These are phyloP conservation scores for Pleuronectes platessa DNA, from an alignment of 2,113 vertebrate genomes.

Conservation along the genomic window DNA sequence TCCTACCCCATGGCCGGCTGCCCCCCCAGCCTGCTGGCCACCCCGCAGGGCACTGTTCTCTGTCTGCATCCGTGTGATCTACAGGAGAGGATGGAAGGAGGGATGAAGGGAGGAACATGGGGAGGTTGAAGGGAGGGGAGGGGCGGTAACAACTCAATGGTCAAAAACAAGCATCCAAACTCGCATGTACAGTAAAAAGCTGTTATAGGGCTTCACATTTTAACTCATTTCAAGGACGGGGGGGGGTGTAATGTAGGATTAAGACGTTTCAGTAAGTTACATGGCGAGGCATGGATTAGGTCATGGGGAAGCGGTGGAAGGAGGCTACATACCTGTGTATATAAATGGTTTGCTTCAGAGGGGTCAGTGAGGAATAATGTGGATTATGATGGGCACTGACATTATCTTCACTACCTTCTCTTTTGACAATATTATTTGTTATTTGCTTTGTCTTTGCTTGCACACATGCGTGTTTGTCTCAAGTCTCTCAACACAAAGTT, in stretches of 20 bases:
- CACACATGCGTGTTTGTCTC: conserved; percentile 15
- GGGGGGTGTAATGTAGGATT: conserved; percentile 8
- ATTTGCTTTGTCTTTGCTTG: background rate
- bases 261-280: conserved; percentile 25
- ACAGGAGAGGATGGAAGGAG: conserved; percentile 65
- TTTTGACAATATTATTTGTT: background rate
- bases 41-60: conserved; percentile 92
- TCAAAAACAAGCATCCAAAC: conserved; percentile 73
- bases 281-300: conserved; percentile 25
- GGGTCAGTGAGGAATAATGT: conserved; percentile 13
- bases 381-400: conserved; percentile 23
- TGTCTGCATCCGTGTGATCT: conserved; percentile 98
- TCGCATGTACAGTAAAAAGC: conserved; percentile 45
- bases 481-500: conserved; percentile 7
- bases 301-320: background rate
- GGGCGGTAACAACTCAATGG: conserved; percentile 61
- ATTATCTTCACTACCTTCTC: background rate
- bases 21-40: conserved; percentile 81
- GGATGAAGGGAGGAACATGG: conserved; percentile 59
- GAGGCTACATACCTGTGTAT: conserved; percentile 31
- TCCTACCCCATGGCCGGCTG: conserved; percentile 73
- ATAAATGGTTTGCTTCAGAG: conserved; percentile 9
- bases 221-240: conserved; percentile 27
- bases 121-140: conserved; percentile 48
- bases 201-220: conserved; percentile 34